Evolutionary conservation across 2,797 vertebrate genomes (phyloP).

Genomic region (Coregonus sp.): DNA sequence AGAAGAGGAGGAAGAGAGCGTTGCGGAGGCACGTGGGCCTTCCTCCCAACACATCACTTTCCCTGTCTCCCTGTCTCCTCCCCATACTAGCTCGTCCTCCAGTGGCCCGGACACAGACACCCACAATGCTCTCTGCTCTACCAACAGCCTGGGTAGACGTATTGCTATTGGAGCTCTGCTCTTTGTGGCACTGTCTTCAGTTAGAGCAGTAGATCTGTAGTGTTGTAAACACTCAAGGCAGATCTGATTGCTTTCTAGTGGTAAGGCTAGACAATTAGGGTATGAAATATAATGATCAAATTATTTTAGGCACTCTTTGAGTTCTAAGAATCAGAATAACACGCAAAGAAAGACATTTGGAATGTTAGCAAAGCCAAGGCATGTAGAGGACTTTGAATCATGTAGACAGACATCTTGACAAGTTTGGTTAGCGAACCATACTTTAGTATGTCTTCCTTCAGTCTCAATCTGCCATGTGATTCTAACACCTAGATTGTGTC

Average conservation of each 20-base stretch:
- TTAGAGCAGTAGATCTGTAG: not conserved
- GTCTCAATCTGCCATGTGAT: conserved; percentile 7
- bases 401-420: not conserved
- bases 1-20: conserved; percentile 48
- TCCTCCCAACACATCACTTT: conserved; percentile 34
- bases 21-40: not conserved
- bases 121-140: not conserved
- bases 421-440: not conserved
- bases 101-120: conserved; percentile 29
- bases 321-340: no score
- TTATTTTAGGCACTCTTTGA: no score
- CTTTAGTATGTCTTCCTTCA: conserved; percentile 16
- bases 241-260: not conserved
- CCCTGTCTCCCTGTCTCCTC: conserved; percentile 12
- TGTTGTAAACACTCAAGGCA: not conserved
- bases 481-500: no score
- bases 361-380: no score
- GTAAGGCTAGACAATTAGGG: not conserved
- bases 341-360: no score
- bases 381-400: no score
- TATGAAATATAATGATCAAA: not conserved
- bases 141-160: conserved; percentile 10
- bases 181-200: not conserved
- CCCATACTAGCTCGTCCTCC: conserved; percentile 26
- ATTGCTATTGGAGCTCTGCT: not conserved